A percentile compares a stretch with the other conserved stretches of the same genome.
Evolutionary conservation across 2,888 invertebrate genomes (phyloP).

Genomic region (Tuberolachnus salignus): DNA sequence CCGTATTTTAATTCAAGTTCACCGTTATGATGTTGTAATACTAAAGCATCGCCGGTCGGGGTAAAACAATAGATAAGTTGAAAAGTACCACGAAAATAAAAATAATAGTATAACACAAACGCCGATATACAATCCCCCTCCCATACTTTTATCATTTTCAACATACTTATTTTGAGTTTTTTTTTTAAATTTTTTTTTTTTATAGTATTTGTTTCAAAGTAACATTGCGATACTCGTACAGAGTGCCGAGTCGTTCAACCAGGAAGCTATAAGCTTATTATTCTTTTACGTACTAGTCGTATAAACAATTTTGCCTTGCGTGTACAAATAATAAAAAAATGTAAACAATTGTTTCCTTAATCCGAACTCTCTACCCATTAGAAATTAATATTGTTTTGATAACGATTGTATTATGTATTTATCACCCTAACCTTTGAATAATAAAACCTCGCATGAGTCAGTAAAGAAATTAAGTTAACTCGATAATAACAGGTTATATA

Average conservation of each 20-base stretch:
- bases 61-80: too few species aligned
- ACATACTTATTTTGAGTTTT: background rate
- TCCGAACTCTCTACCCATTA: slow-evolving; percentile 36
- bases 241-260: slow-evolving; percentile 42
- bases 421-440: slow-evolving; percentile 38
- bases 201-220: background rate
- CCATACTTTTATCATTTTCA: too few species aligned
- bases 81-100: too few species aligned
- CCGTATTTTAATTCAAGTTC: too few species aligned
- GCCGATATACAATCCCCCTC: too few species aligned
- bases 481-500: too few species aligned
- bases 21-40: too few species aligned
- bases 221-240: background rate
- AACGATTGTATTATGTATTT: slow-evolving; percentile 45
- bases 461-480: slow-evolving; percentile 27
- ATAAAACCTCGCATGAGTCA: slow-evolving; percentile 24
- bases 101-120: too few species aligned
- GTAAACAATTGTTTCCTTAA: slow-evolving; percentile 47
- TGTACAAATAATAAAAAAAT: slow-evolving; percentile 23
- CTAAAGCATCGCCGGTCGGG: too few species aligned
- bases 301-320: slow-evolving; percentile 43
- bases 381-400: slow-evolving; percentile 48
- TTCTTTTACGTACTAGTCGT: slow-evolving; percentile 41
- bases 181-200: background rate
- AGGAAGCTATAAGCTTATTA: slow-evolving; percentile 49